Evolutionary conservation across 2,113 vertebrate genomes (phyloP), one percentile per base, ranked within the genome.

Genomic region (Periophthalmodon schlosseri): DNA sequence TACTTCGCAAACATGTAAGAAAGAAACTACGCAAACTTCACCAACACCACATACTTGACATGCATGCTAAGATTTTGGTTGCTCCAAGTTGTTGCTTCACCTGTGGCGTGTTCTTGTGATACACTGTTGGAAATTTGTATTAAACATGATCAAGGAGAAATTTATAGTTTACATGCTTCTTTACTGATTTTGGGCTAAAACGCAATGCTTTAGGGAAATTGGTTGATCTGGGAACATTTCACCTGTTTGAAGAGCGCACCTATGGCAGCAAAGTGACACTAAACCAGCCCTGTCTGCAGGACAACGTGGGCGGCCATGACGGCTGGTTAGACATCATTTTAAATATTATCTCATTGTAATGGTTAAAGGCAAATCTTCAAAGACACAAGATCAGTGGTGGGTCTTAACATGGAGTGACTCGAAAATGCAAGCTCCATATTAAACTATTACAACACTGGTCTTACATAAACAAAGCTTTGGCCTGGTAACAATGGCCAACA

Each of bases 281-380:
- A 86, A 88, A 90, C 82, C 85, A 77, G 56, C 70, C 83, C 84
- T 86, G 81, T 90, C 86, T 90, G 57, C 56, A 81, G 83, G 87
- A 88, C 81, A 84, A 82, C 36, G 81, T 88, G 82, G 86, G 88
- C 83, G 81, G 63, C 87, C 78, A 88, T 90, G 87, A 85, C 84
- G 18, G 14, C 24, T 81, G 72, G 79, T 88, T 86, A 76, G 70
- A 86, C 77, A 77, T 75, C 86, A 76, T 85, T 88, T 87, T 68
- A 84, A 81, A 88, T 83, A 73, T 87, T 85, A 85, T 87, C 86
- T 80, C 67, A 71, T 63, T 72, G 73, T 74, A 82, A 78, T 75
- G 78, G 78, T 88, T 80, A 77, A 82, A 81, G 70, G 84, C 85
- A 57, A 91, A 91, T 90, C 87, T 90, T 91, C 90, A 88, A 91